Evolutionary conservation across 2,888 invertebrate species (phyloP), one percentile per base, ranked within the genome.

Genomic region (Dolichopus griseipennis): DNA sequence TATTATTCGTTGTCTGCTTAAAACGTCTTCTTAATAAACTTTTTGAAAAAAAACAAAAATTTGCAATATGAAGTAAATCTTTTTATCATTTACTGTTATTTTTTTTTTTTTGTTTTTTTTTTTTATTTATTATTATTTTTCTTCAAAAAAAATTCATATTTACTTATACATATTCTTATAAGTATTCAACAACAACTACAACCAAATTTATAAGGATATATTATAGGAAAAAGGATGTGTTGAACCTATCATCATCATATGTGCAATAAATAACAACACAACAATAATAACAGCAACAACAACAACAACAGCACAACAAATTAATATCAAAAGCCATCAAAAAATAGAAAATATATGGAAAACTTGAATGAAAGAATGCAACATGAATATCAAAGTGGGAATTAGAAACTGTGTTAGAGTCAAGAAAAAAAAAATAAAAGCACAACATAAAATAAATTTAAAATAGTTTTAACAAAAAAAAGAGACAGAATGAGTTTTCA

Each of bases 21-120:
- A 52, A 52, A 52, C 52, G 52, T 52, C 52, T 41, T 52, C 52
- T 52, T 52, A 52, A 52, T 52, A 52, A 52, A 52, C 18, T 52
- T 52, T n/a, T n/a, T n/a, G 15, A 52, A 15, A 52, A 52, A 52
- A 52, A 12, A 12, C 8, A 37, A 10, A 37, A 10, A 37, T 5
- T 12, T 37, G 4, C 41, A 41, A 18, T n/a, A 52, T 52, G 18
- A 52, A 52, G 52, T 52, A 52, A 52, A 52, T 52, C 52, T 52
- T 52, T 52, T 52, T 52, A 52, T 52, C 15, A 52, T 52, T 52
- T 52, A 12, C 52, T 52, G 9, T 52, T n/a, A 18, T 18, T 6
- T 12, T 52, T 52, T 52, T 18, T 52, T 52, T 52, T 52, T 27
- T 27, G 2, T 52, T 52, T 37, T 37, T 37, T 52, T 2, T 52